Evolutionary conservation across 64 coral and sea anemone genomes (phyloP).

Genomic region (Montipora foliosa): DNA sequence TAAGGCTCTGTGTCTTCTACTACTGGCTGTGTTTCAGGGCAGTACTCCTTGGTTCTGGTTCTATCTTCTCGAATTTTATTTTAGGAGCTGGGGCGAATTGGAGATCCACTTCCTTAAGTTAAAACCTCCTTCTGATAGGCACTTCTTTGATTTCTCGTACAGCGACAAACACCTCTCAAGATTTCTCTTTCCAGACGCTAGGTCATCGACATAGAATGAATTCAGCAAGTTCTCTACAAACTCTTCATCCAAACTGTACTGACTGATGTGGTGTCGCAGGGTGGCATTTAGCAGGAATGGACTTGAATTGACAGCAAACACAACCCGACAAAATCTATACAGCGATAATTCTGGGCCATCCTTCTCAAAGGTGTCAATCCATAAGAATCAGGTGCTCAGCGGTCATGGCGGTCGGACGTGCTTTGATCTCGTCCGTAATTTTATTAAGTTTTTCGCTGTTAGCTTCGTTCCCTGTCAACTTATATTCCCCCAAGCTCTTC

Average conservation of each 20-base stretch:
- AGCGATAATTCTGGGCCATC: background rate
- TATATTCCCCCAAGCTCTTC: too few relatives aligned
- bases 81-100: too few relatives aligned
- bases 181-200: constrained; percentile 15
- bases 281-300: constrained; percentile 39
- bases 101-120: background rate
- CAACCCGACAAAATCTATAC: too few relatives aligned
- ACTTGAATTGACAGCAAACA: background rate
- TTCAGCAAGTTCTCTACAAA: background rate
- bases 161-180: background rate
- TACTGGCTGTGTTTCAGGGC: background rate
- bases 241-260: background rate
- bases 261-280: constrained; percentile 45
- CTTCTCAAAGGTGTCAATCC: background rate
- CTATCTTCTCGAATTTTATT: too few relatives aligned
- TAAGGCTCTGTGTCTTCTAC: background rate
- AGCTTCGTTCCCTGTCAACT: too few relatives aligned
- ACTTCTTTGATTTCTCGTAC: background rate
- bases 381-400: too few relatives aligned
- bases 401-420: too few relatives aligned
- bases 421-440: too few relatives aligned
- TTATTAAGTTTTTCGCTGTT: too few relatives aligned
- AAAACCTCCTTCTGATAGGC: constrained; percentile 52
- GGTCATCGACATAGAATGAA: constrained; percentile 58
- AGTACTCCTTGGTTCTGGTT: too few relatives aligned